Conservation (phyloP, 1,140 invertebrate genomes). For the Anoplophora glabripennis region DNA sequence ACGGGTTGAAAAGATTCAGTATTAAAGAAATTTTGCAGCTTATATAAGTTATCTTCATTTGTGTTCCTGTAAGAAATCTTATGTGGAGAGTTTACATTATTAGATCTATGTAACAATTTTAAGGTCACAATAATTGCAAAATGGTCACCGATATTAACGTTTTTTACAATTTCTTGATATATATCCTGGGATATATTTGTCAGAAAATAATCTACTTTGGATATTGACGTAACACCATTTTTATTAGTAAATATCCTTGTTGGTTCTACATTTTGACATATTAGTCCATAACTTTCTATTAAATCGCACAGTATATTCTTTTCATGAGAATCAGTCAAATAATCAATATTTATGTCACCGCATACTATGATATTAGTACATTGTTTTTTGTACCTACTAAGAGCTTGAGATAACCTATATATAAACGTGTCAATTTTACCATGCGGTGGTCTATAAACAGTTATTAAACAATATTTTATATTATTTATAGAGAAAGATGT, state of each 20-base stretch:
- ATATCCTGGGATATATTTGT: too few relatives aligned
- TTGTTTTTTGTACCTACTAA: not conserved
- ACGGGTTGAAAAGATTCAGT: too few relatives aligned
- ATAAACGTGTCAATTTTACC: not conserved
- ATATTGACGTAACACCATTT: not conserved
- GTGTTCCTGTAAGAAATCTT: too few relatives aligned
- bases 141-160: too few relatives aligned
- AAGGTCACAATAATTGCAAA: too few relatives aligned
- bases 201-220: constrained; percentile 5
- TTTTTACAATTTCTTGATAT: too few relatives aligned
- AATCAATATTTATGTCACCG: constrained; percentile 6
- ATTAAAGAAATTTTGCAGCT: too few relatives aligned
- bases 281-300: not conserved
- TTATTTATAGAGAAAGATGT: too few relatives aligned
- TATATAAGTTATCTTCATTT: too few relatives aligned
- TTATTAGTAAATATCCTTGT: constrained; percentile 4
- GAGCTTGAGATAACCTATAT: not conserved
- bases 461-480: constrained; percentile 8
- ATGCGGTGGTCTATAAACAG: not conserved
- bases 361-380: constrained; percentile 4
- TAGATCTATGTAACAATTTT: too few relatives aligned
- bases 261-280: not conserved
- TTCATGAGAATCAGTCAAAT: not conserved
- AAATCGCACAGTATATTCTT: not conserved
- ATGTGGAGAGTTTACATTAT: too few relatives aligned